Base-by-base conservation (phyloP, 2,888 invertebrate genomes). In the Pyrochroa serraticornis region DNA sequence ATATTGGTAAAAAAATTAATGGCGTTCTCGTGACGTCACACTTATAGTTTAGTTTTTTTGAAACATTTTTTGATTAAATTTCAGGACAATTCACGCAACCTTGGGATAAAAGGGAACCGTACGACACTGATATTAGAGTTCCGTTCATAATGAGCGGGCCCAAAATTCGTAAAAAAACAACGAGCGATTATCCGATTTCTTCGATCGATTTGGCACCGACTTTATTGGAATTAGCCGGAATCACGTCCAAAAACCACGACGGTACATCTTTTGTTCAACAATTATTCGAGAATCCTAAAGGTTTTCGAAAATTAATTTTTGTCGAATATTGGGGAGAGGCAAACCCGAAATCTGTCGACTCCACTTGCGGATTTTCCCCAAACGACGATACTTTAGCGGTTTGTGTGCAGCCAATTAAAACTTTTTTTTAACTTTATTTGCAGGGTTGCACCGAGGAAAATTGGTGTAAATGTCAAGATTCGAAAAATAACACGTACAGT, bases 131-230 rank as follows among this genome's bases (percentile, higher is more conserved):
- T 73, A 88, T 95, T 38, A 84, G 88, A 66, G 88, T 96, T 0
- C 95, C 95, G 0, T 81, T 96, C 3, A 71, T 94, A 42, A 85
- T 96, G 1, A 82, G 88, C 41, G 95, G 93, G 0, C 95, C 95
- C 0, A 82, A 82, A 1, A 79, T 93, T 7, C 78, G 78, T 30
- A 83, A 83, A 45, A 72, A 77, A 0, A 45, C 65, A 1, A 68
- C 80, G 0, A 78, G 85, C 58, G 72, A 76, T 0, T 80, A 84
- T 46, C 87, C 91, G 0, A 84, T 91, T 0, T 81, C 89, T 6
- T 86, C 90, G 66, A 87, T 95, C n/a, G 95, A 96, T 75, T 72
- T 96, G 36, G 90, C 91, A 1, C 90, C 94, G 0, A 95, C 95
- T 0, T 87, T 96, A 65, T 74, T 94, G 32, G 83, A 87, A 52